Base-by-base conservation (phyloP, 2,797 vertebrate genomes). In the Sardinella longiceps region DNA sequence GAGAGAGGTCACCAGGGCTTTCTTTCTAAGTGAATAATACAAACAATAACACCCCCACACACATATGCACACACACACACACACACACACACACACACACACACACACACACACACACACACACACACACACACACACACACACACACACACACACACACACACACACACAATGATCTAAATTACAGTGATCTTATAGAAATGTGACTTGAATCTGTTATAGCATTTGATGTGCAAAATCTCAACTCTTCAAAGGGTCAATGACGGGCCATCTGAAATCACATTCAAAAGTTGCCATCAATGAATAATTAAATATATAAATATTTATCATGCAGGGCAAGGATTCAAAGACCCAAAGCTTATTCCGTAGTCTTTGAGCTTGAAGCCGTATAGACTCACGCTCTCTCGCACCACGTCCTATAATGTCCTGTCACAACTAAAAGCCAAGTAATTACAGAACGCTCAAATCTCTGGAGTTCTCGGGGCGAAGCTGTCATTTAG, bases 61-160 rank as follows among this genome's bases (percentile, higher is more conserved):
- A 66, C 60, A 66, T 28, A 30, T 28, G 30, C 60, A 66, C 25
- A 66, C 25, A 66, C 60, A 66, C 60, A 66, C 60, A 66, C 60
- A 66, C 60, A 66, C 60, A 66, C 60, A 66, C n/a, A 11, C 60
- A 66, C 60, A 60, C 58, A 60, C 58, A 60, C 25, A 66, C 60
- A 66, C 60, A 66, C 60, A 12, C 28, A 33, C 5, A 15, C 63
- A 70, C 28, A 33, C 63, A 33, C 30, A 70, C 28, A 37, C 28
- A 70, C 28, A 70, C 63, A 66, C 28, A 37, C 11, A 70, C 63
- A 70, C 28, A 18, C 63, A 70, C 28, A 33, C 63, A 70, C 11
- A 70, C 63, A 70, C 28, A 70, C 1, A 66, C n/a, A 63, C 58
- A 63, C 25, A 63, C 58, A 30, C 58, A 63, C n/a, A 1, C 58